Evolutionary conservation across 1,140 invertebrate species (phyloP), one percentile per base, ranked within the genome.

Genomic region (Popillia japonica): DNA sequence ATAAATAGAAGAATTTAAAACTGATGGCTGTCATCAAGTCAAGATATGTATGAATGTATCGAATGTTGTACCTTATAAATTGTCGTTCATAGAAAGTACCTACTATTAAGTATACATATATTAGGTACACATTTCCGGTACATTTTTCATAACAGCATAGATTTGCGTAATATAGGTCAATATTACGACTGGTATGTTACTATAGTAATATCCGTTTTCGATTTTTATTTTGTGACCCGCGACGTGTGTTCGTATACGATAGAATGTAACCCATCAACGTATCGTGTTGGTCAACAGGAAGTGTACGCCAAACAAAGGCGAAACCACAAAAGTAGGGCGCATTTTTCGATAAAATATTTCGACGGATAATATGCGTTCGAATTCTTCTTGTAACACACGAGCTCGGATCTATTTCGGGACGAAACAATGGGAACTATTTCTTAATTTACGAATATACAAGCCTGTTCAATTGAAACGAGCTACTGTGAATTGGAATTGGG

Each of bases 151-250:
- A n/a, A 55, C 17, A 55, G 6, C 48, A 17, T 55, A 55, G 48
- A 17, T 17, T 55, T 55, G 48, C 48, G 17, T 55, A 55, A 55
- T 55, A 17, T 55, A 17, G 48, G 48, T 55, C 17, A 55, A 55
- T 55, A 55, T 2, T 17, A 17, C 14, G 14, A 17, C 48, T 55
- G n/a, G 6, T 55, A 55, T 55, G 48, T 55, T 17, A 55, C 17
- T 55, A 17, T 17, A 17, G 48, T 55, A 55, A 55, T 55, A 55
- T 55, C 48, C 48, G 48, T 55, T 55, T 55, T 55, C 48, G 48
- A 55, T 55, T 55, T 55, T 55, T 55, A 55, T n/a, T 17, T 55
- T 2, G 17, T 55, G 48, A n/a, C 48, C 14, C 14, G 48, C n/a
- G 14, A n/a, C n/a, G 17, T 48, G 17, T n/a, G 11, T 48, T 48